These are phyloP conservation scores for Dufourea novaeangliae DNA, from an alignment of 1,140 invertebrate genomes.

Conservation along the genomic window DNA sequence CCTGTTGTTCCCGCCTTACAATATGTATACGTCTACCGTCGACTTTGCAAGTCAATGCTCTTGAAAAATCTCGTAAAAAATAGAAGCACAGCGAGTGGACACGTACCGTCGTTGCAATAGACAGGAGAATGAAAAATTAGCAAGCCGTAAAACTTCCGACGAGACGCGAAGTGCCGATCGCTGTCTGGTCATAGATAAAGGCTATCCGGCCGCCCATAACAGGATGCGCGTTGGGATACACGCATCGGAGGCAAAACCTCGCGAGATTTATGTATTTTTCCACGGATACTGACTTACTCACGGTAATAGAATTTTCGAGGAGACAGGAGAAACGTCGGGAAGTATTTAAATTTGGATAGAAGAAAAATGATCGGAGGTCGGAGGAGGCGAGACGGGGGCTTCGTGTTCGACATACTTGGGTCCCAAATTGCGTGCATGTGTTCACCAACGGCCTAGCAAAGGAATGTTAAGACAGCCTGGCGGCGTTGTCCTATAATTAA, in stretches of 20 bases:
- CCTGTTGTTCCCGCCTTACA: too few species aligned
- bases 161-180: not conserved
- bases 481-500: not conserved
- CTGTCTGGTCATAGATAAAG: too few species aligned
- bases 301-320: not conserved
- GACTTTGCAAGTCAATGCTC: constrained; percentile 5
- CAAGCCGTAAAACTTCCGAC: not conserved
- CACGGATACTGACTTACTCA: not conserved
- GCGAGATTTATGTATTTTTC: not conserved
- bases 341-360: not conserved
- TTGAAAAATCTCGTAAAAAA: constrained; percentile 4
- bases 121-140: constrained; percentile 18
- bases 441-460: not conserved
- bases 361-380: too few species aligned
- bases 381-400: not conserved
- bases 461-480: not conserved
- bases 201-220: not conserved
- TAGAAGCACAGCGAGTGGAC: not conserved
- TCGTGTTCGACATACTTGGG: not conserved
- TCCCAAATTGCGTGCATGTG: not conserved
- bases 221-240: not conserved
- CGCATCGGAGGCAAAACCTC: not conserved
- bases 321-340: not conserved
- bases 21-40: not conserved
- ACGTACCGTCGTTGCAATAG: constrained; percentile 1